Conservation (phyloP, 1,140 invertebrate species). For the Papilio glaucus region DNA sequence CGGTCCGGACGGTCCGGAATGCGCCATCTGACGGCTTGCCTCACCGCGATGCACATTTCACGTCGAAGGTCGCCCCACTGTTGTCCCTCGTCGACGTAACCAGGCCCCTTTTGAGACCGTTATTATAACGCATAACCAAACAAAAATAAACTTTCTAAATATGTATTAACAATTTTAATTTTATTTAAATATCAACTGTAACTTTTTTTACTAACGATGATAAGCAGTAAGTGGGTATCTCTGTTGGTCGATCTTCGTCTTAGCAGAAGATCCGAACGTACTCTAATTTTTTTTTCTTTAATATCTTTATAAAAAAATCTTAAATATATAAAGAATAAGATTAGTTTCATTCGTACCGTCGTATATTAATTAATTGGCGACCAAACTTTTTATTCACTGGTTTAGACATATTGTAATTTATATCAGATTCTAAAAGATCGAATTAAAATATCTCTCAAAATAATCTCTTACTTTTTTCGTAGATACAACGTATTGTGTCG, state of each 20-base stretch:
- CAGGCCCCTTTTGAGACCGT: conserved; percentile 14
- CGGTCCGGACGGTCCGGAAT: conserved; percentile 74
- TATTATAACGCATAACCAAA: conserved; percentile 19
- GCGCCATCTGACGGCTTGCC: conserved; percentile 66
- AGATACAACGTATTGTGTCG: not conserved
- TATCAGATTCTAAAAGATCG: not conserved
- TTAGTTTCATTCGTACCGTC: not conserved
- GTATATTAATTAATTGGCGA: not conserved
- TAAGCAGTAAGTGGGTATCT: too few species aligned
- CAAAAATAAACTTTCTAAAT: conserved; percentile 22
- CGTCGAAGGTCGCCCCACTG: conserved; percentile 66
- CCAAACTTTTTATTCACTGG: not conserved
- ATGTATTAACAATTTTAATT: not conserved
- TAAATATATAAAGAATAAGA: too few species aligned
- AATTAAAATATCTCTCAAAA: not conserved
- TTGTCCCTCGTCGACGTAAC: not conserved
- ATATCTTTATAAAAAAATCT: conserved; percentile 4
- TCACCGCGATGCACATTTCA: conserved; percentile 49
- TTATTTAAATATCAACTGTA: too few species aligned
- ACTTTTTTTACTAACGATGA: too few species aligned
- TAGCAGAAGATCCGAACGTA: not conserved
- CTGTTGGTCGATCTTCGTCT: not conserved
- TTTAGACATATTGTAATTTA: not conserved
- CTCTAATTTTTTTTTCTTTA: not conserved
- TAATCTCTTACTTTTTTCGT: conserved; percentile 17